Evolutionary conservation across 1,140 invertebrate genomes (phyloP), one percentile per base, ranked within the genome.

Genomic region (Plodia interpunctella): DNA sequence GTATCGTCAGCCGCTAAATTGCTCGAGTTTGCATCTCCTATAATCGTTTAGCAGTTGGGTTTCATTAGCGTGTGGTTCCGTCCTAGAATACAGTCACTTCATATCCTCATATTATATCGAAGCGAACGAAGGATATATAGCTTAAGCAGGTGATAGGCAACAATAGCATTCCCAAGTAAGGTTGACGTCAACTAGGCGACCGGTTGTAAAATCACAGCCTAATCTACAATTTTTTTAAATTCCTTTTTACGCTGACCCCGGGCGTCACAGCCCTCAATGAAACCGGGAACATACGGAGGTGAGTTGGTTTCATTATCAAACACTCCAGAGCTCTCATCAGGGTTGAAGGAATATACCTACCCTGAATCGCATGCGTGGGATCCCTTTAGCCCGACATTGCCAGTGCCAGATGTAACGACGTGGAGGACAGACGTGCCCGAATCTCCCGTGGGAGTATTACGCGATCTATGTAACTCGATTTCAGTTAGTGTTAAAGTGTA

Each of bases 291-390:
- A n/a, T n/a, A n/a, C n/a, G n/a, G n/a, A n/a, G n/a, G n/a, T n/a
- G n/a, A n/a, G n/a, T n/a, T n/a, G n/a, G n/a, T n/a, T n/a, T n/a
- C 76, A 83, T 84, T 79, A 82, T 78, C 72, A 81, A 72, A 78
- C 67, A 78, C 70, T 83, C 69, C 65, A 66, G 65, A 62, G 66
- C 66, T 55, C 64, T 76, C 79, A 75, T 76, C 77, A 72, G 75
- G 67, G 70, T 73, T 76, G 71, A 75, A 68, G 69, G 67, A 63
- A 74, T 63, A 49, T 58, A 63, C 59, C 63, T 58, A 63, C 59
- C 63, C 68, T 62, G 60, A 60, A 71, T 69, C 83, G 83, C 83
- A 87, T 83, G 83, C 83, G 81, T 83, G 72, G 72, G 64, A 79
- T 49, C 61, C 70, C 35, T 59, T 70, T 56, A 54, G 70, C 71